These are phyloP conservation scores for Delia radicum DNA, from an alignment of 1,140 invertebrate genomes.

Conservation along the genomic window DNA sequence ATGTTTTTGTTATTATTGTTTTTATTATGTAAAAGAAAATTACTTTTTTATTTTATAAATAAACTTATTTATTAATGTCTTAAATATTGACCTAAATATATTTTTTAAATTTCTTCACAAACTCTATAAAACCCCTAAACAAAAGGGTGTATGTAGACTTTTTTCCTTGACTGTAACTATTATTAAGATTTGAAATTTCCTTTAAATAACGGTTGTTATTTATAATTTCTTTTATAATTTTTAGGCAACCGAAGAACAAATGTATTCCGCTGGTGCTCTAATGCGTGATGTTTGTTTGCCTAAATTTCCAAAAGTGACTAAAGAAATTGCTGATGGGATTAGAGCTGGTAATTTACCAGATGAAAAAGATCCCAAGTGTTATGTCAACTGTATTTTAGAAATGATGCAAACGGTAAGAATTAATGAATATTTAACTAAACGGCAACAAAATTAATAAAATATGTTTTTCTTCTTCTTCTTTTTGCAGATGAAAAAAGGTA, in stretches of 20 bases:
- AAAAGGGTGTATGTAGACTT: too few species aligned
- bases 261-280: slow-evolving; percentile 43
- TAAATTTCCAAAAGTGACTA: slow-evolving; percentile 43
- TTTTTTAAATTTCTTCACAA: too few species aligned
- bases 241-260: slow-evolving; percentile 60
- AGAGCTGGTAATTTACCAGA: slow-evolving; percentile 41
- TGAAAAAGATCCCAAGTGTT: slow-evolving; percentile 48
- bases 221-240: too few species aligned
- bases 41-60: too few species aligned
- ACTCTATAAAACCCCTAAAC: too few species aligned
- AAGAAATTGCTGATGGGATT: slow-evolving; percentile 41
- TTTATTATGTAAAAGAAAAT: too few species aligned
- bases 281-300: slow-evolving; percentile 48
- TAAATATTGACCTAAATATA: too few species aligned
- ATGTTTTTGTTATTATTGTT: too few species aligned
- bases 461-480: not conserved
- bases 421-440: not conserved
- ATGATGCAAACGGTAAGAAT: slow-evolving; percentile 49
- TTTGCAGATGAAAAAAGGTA: slow-evolving; percentile 50
- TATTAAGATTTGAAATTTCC: too few species aligned
- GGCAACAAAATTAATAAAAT: not conserved
- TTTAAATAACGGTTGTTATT: too few species aligned
- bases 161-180: too few species aligned
- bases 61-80: too few species aligned
- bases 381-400: slow-evolving; percentile 49